Base-by-base conservation (phyloP, 1,140 invertebrate species). In the Drosophila melanica region DNA sequence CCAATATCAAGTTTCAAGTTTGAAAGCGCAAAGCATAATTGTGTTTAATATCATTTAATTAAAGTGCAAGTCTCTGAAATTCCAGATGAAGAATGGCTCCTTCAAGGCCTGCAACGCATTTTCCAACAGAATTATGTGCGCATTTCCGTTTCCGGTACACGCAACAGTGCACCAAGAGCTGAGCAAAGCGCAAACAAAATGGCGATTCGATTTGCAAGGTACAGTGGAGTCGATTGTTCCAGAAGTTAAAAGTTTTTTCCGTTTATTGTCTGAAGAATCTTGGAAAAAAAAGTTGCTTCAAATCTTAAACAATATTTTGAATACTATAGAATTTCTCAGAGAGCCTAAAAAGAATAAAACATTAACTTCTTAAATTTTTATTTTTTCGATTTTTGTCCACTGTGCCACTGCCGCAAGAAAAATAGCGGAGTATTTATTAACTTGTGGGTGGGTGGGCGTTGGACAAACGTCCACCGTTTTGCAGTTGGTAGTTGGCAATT, bases 31-130 rank as follows among this genome's bases (percentile, higher is more conserved):
- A 12, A 37, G 33, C 51, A 45, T 79, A 87, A 89, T 77, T 63
- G 62, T 63, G 77, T 82, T 84, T 89, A 71, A 66, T 68, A 75
- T 77, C 54, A 77, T 87, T 89, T 84, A 87, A 87, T 87, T 87
- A 87, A 89, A 87, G 65, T 65, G 70, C 65, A 33, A 60, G 8
- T 39, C 54, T 27, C 48, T 41, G 16, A 44, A 12, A 45, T 71
- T 37, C 37, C 27, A 30, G 16, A 27, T 33, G 42, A 60, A 41
- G 23, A 30, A 20, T 30, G 42, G 23, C 16, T 55, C 11, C 8
- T 45, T 11, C 23, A 41, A 48, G 27, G 65, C 10, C 45, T 71
- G 59, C 53, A 50, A 59, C 71, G 55, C 67, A 53, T 68, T 79
- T 74, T 65, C 72, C 79, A 79, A 79, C 65, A 55, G 73, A 89